phyloP scores from a whole-genome alignment of 2,797 vertebrate species.

The Ambastaia sidthimunki region DNA sequence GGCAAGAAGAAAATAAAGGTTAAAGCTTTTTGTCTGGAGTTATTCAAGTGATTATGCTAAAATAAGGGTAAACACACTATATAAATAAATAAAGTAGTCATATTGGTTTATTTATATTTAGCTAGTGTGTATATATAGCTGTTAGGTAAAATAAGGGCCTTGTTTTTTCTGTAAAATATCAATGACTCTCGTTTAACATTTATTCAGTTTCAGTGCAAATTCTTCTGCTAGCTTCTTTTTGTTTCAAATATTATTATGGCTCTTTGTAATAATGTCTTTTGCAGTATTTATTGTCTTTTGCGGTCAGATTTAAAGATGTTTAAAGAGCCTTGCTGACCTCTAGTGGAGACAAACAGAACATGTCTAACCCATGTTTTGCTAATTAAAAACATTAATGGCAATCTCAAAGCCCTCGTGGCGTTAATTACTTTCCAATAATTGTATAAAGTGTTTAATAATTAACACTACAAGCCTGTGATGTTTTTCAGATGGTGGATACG shows the following conservation, averaged over 20 bases:
- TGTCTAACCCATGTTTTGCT: slow-evolving; percentile 23
- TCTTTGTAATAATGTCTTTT: too few species aligned
- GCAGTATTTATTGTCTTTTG: too few species aligned
- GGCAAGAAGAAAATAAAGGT: background rate
- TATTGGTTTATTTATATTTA: background rate
- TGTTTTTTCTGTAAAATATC: too few species aligned
- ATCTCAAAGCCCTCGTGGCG: slow-evolving; percentile 20
- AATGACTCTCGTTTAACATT: too few species aligned
- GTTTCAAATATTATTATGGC: too few species aligned
- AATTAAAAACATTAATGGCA: slow-evolving; percentile 28
- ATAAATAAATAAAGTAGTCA: background rate
- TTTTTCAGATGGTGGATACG: slow-evolving; percentile 85
- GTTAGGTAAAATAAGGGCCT: too few species aligned
- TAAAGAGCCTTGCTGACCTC: slow-evolving; percentile 74
- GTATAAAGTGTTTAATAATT: slow-evolving; percentile 30
- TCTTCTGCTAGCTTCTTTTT: too few species aligned
- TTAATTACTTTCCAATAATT: slow-evolving; percentile 32
- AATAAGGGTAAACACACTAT: background rate
- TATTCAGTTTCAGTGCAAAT: too few species aligned
- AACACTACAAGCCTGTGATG: slow-evolving; percentile 21
- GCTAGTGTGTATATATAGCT: background rate
- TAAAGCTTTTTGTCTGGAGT: background rate
- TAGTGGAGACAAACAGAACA: slow-evolving; percentile 64
- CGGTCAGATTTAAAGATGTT: background rate
- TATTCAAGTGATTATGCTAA: background rate